Evolutionary conservation across 2,113 vertebrate genomes (phyloP).

Genomic region (Nicator chloris): DNA sequence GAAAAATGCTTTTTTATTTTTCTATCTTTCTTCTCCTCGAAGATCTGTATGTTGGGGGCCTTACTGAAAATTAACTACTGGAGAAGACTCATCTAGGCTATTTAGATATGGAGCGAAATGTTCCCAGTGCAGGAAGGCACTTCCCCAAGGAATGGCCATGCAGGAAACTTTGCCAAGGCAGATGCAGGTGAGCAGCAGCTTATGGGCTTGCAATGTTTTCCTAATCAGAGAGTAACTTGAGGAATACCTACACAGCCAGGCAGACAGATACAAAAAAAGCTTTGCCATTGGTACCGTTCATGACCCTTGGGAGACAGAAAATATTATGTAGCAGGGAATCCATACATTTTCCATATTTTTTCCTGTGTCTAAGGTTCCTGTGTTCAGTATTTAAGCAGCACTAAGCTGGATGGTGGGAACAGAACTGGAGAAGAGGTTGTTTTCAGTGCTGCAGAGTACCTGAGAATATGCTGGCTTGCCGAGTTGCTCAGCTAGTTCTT

Average conservation of each 20-base stretch:
- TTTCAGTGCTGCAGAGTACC: not conserved
- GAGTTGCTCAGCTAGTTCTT: not conserved
- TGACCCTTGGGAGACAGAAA: not conserved
- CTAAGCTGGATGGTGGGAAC: not conserved
- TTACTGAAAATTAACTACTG: not conserved
- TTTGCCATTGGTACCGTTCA: not conserved
- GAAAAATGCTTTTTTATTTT: not conserved
- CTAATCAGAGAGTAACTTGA: not conserved
- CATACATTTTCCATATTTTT: not conserved
- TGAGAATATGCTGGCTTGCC: not conserved
- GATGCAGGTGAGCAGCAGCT: not conserved
- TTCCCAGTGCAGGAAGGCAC: not conserved
- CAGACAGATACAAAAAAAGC: not conserved
- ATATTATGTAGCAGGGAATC: not conserved
- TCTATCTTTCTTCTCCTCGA: not conserved
- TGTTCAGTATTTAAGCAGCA: not conserved
- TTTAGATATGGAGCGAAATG: not conserved
- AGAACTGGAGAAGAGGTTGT: not conserved
- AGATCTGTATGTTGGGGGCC: not conserved
- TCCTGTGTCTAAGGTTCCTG: not conserved
- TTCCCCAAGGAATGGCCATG: not conserved
- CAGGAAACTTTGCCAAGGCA: not conserved
- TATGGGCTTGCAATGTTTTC: not conserved
- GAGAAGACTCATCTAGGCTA: not conserved
- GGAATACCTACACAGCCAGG: not conserved